Evolutionary conservation across 2,888 invertebrate species (phyloP).

Genomic region (Cephus nigrinus): DNA sequence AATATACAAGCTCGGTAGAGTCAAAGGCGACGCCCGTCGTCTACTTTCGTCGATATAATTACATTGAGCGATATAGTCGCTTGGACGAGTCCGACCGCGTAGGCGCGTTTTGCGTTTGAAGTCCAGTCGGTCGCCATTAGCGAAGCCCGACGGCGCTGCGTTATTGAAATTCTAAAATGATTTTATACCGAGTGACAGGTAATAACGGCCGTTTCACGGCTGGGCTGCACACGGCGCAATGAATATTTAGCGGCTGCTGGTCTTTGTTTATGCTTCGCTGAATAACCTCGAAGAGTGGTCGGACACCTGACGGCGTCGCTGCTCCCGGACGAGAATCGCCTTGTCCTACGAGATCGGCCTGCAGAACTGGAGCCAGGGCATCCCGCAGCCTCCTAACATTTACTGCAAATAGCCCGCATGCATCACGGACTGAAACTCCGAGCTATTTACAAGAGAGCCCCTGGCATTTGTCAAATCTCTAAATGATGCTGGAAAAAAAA

Average conservation of each 20-base stretch:
- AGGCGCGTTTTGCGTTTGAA: conserved; percentile 53
- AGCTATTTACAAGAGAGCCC: conserved; percentile 41
- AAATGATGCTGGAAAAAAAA: conserved; percentile 21
- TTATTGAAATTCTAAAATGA: conserved; percentile 62
- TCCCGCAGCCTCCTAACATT: conserved; percentile 5
- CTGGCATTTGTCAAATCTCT: conserved; percentile 22
- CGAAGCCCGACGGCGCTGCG: conserved; percentile 25
- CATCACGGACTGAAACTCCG: conserved; percentile 35
- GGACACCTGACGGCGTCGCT: neutral
- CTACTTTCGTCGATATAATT: conserved; percentile 52
- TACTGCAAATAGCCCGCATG: conserved; percentile 51
- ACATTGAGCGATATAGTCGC: conserved; percentile 36
- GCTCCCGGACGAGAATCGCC: no score
- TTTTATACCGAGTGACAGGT: conserved; percentile 62
- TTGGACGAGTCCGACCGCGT: conserved; percentile 27
- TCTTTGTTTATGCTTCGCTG: conserved; percentile 23
- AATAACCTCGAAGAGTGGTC: conserved; percentile 7
- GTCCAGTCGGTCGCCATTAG: conserved; percentile 57
- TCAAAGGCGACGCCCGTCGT: conserved; percentile 58
- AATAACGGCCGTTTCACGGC: conserved; percentile 52
- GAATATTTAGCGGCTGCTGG: conserved; percentile 44
- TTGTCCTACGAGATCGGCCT: neutral
- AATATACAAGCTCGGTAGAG: conserved; percentile 47
- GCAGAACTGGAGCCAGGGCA: conserved; percentile 3
- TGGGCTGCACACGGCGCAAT: conserved; percentile 34